Evolutionary conservation across 1,140 invertebrate species (phyloP).

Genomic region (Aphaenogaster rudis): DNA sequence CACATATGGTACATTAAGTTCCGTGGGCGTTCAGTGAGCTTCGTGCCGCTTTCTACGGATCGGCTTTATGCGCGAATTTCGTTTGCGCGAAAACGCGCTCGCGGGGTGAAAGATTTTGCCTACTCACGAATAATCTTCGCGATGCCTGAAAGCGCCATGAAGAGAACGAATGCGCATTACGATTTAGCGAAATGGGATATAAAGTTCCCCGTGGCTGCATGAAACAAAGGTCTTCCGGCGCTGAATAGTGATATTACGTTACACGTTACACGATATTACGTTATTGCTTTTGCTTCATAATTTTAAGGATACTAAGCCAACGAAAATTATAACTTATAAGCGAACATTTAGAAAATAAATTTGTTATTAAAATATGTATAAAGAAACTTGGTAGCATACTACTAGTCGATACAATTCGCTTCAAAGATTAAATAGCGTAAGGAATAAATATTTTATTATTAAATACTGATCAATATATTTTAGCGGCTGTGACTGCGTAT

Average conservation of each 20-base stretch:
- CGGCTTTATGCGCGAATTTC: slow-evolving; percentile 46
- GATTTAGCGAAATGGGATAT: slow-evolving; percentile 50
- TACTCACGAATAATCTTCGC: slow-evolving; percentile 41
- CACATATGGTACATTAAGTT: slow-evolving; percentile 37
- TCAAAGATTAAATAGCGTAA: not conserved
- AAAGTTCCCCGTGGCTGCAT: slow-evolving; percentile 42
- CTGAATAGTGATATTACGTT: slow-evolving; percentile 47
- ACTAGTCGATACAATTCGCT: not conserved
- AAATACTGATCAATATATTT: slow-evolving; percentile 42
- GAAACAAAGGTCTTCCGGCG: slow-evolving; percentile 40
- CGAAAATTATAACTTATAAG: slow-evolving; percentile 4
- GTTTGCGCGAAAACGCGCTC: slow-evolving; percentile 44
- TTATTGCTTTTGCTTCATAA: slow-evolving; percentile 31
- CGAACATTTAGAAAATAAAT: not conserved
- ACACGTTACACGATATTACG: slow-evolving; percentile 33
- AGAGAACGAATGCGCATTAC: slow-evolving; percentile 46
- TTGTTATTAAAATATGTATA: not conserved
- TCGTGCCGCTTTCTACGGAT: slow-evolving; percentile 47
- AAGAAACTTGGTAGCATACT: not conserved
- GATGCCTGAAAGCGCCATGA: slow-evolving; percentile 19
- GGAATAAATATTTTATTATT: slow-evolving; percentile 40
- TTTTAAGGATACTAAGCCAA: slow-evolving; percentile 9
- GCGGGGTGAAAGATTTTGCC: slow-evolving; percentile 44
- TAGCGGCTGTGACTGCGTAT: not conserved
- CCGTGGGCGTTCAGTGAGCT: slow-evolving; percentile 31